These are phyloP conservation scores for Ctenodactylus gundi DNA, from an alignment of 2,113 vertebrate genomes.

Conservation along the genomic window DNA sequence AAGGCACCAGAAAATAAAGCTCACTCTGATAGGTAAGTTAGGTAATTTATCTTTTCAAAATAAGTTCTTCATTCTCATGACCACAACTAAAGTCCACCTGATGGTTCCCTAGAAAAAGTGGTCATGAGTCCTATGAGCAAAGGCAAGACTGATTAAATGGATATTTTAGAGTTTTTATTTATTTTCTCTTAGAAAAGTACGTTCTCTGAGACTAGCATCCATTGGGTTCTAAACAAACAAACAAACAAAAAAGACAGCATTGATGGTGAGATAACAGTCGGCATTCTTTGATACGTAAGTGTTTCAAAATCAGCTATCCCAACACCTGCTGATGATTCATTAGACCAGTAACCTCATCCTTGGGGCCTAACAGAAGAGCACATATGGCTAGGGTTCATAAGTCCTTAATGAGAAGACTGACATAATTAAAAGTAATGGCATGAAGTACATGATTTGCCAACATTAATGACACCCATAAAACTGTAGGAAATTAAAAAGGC, in stretches of 20 bases:
- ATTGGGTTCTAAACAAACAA: background rate
- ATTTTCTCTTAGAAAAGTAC: background rate
- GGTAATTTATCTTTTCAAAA: background rate
- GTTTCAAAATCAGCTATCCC: slow-evolving; percentile 9
- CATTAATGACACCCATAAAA: slow-evolving; percentile 28
- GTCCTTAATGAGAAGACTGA: background rate
- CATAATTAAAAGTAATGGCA: background rate
- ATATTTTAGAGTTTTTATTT: background rate
- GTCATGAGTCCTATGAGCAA: background rate
- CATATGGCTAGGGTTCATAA: background rate
- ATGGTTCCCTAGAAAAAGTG: slow-evolving; percentile 27
- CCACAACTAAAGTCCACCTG: background rate
- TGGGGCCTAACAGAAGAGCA: background rate
- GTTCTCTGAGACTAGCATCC: background rate
- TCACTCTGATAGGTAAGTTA: slow-evolving; percentile 67
- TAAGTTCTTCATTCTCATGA: slow-evolving; percentile 39
- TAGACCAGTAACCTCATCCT: background rate
- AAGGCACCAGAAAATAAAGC: slow-evolving; percentile 80
- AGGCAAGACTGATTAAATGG: background rate
- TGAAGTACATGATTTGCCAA: slow-evolving; percentile 15
- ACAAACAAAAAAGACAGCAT: background rate
- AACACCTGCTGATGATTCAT: background rate
- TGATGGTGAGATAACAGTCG: background rate
- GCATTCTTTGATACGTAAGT: background rate
- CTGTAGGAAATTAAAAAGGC: slow-evolving; percentile 53